A percentile compares a stretch with the other conserved stretches of the same genome.
Conservation (phyloP, 2,888 invertebrate genomes). For the Melinopterus prodromus region DNA sequence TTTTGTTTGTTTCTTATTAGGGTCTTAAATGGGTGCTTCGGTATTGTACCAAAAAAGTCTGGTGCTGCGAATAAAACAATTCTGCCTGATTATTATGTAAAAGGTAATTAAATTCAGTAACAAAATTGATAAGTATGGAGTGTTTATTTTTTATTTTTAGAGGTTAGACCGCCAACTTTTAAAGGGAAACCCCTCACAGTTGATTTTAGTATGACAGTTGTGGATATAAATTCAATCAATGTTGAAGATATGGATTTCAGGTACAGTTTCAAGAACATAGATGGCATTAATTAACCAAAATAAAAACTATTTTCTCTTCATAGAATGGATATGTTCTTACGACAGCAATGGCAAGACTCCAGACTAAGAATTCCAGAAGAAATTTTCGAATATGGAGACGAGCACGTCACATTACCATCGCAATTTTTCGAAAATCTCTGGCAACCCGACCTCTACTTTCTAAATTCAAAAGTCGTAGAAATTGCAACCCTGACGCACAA, state of each 20-base stretch:
- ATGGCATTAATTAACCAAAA: not conserved
- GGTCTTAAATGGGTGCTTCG: not conserved
- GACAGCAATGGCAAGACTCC: slow-evolving; percentile 84
- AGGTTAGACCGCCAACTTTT: slow-evolving; percentile 79
- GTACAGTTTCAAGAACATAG: slow-evolving; percentile 58
- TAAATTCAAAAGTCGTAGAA: slow-evolving; percentile 88
- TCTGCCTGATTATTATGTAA: slow-evolving; percentile 77
- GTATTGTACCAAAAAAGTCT: not conserved
- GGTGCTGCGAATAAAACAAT: slow-evolving; percentile 64
- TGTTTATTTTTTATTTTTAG: slow-evolving; percentile 57
- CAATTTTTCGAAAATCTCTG: slow-evolving; percentile 86
- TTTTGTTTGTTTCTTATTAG: not conserved
- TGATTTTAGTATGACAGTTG: slow-evolving; percentile 83
- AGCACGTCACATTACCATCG: slow-evolving; percentile 80
- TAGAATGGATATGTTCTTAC: slow-evolving; percentile 86
- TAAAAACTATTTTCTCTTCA: slow-evolving; percentile 42
- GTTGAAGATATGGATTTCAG: slow-evolving; percentile 91
- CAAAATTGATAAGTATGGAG: slow-evolving; percentile 17
- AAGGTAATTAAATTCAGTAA: slow-evolving; percentile 64
- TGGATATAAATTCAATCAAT: slow-evolving; percentile 87
- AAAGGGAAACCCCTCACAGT: slow-evolving; percentile 78
- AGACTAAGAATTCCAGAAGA: slow-evolving; percentile 78
- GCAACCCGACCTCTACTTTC: slow-evolving; percentile 87
- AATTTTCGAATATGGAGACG: slow-evolving; percentile 82
- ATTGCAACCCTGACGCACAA: slow-evolving; percentile 82